Evolutionary conservation across 2,113 vertebrate species (phyloP).

Genomic region (Colossoma macropomum): DNA sequence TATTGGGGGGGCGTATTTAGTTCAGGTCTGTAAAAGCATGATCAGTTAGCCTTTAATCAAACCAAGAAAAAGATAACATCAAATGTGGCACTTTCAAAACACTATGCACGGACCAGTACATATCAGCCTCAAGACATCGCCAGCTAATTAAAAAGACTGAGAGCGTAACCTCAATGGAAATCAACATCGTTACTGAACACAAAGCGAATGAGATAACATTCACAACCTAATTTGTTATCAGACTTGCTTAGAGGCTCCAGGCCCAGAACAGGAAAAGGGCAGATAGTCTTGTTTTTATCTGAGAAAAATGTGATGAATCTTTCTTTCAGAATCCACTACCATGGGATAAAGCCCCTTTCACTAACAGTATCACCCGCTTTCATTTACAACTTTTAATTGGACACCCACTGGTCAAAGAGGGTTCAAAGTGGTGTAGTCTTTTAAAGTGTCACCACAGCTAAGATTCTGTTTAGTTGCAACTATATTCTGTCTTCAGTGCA

Average conservation of each 20-base stretch:
- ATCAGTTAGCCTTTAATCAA: constrained; percentile 31
- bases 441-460: background rate
- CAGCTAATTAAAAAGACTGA: constrained; percentile 36
- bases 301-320: background rate
- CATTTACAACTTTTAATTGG: constrained; percentile 28
- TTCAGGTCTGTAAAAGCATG: background rate
- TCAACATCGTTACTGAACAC: constrained; percentile 16
- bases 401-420: constrained; percentile 3
- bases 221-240: constrained; percentile 20
- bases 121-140: constrained; percentile 7
- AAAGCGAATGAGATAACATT: constrained; percentile 38
- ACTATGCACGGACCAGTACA: constrained; percentile 1
- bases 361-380: background rate
- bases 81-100: constrained; percentile 10
- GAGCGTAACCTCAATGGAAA: constrained; percentile 24
- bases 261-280: background rate
- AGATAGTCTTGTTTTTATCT: constrained; percentile 12
- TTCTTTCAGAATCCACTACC: background rate
- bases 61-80: constrained; percentile 24
- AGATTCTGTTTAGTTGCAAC: background rate
- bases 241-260: background rate
- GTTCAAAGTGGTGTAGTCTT: background rate
- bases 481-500: constrained; percentile 17
- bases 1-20: background rate
- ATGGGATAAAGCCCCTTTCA: background rate